phyloP scores from a whole-genome alignment of 2,797 vertebrate genomes.

The Sitta carolinensis region DNA sequence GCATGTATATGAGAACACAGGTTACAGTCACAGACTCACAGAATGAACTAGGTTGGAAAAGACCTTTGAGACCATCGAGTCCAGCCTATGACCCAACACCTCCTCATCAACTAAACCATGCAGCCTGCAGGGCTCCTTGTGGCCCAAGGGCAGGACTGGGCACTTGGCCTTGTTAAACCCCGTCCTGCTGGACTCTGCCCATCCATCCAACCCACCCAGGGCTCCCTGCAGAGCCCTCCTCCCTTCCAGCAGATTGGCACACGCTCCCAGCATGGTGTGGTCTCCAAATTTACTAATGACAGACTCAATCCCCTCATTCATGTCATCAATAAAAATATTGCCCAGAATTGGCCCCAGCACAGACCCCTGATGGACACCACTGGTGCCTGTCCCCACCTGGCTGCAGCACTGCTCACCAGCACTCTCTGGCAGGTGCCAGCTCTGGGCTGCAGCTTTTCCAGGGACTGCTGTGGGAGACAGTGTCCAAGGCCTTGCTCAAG shows the following conservation, averaged over 20 bases:
- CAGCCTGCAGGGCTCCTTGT: too few relatives aligned
- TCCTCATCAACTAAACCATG: not conserved
- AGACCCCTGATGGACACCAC: not conserved
- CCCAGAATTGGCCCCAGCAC: not conserved
- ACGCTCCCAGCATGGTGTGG: accelerated
- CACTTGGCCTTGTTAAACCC: too few relatives aligned
- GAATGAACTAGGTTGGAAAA: not conserved
- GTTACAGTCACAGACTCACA: not conserved
- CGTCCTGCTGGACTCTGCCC: too few relatives aligned
- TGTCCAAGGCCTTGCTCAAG: not conserved
- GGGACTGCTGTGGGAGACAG: not conserved
- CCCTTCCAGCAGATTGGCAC: accelerated
- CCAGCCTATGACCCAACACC: too few relatives aligned
- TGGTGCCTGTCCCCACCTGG: not conserved
- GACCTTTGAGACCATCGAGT: not conserved
- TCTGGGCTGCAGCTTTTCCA: not conserved
- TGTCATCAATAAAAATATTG: accelerated
- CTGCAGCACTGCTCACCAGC: accelerated
- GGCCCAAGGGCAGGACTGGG: too few relatives aligned
- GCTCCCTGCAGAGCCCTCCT: not conserved
- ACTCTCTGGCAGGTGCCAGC: not conserved
- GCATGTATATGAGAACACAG: not conserved
- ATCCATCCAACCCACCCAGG: not conserved
- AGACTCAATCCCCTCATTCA: not conserved
- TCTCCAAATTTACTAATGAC: not conserved